Evolutionary conservation across 1,140 invertebrate species (phyloP).

Genomic region (Trichomalopsis sarcophagae): DNA sequence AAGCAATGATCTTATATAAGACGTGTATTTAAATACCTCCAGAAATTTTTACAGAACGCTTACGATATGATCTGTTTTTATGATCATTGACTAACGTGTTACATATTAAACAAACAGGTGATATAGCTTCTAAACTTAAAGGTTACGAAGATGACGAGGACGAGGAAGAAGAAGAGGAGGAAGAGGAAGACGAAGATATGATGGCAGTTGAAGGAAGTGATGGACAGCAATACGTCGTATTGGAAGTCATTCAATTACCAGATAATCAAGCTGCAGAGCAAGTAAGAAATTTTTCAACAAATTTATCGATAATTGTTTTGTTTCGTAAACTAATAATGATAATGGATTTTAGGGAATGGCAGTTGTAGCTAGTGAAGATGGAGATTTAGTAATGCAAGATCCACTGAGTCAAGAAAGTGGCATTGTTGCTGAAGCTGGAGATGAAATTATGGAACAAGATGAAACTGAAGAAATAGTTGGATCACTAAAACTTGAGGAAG

Average conservation of each 20-base stretch:
- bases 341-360: conserved; percentile 65
- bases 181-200: conserved; percentile 76
- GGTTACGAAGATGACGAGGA: conserved; percentile 77
- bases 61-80: conserved; percentile 70
- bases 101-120: conserved; percentile 70
- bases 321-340: neutral
- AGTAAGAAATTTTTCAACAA: conserved; percentile 54
- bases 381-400: conserved; percentile 73
- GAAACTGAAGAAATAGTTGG: conserved; percentile 66
- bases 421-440: conserved; percentile 65
- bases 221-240: conserved; percentile 89
- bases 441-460: conserved; percentile 69
- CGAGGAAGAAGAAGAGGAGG: conserved; percentile 74
- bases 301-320: neutral
- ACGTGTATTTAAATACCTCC: conserved; percentile 10
- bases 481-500: conserved; percentile 66
- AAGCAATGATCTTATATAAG: neutral
- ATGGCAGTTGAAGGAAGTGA: conserved; percentile 84
- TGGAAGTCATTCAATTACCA: conserved; percentile 88
- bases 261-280: conserved; percentile 78
- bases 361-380: conserved; percentile 72
- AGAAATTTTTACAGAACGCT: conserved; percentile 56
- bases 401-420: conserved; percentile 68
- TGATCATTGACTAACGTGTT: conserved; percentile 73
- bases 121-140: conserved; percentile 74